Conservation (phyloP, 2,888 invertebrate species). For the Morpho achilles region DNA sequence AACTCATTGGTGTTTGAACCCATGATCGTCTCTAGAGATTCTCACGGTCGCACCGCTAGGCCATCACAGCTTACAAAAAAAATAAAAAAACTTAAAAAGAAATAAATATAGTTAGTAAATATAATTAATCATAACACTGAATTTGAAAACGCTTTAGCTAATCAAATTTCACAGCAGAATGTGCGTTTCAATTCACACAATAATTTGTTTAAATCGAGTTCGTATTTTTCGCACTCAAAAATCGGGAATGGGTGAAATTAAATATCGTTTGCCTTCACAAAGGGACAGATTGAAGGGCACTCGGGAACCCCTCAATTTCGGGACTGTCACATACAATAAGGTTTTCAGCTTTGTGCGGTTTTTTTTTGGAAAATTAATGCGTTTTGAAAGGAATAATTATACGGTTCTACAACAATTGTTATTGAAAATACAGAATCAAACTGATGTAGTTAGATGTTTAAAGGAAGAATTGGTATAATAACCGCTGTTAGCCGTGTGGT, state of each 20-base stretch:
- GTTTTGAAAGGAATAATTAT: slow-evolving; percentile 5
- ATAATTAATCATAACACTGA: too few relatives aligned
- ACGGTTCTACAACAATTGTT: too few relatives aligned
- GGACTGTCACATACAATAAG: slow-evolving; percentile 50
- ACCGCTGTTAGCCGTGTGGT: too few relatives aligned
- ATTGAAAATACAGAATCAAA: too few relatives aligned
- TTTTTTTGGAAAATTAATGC: slow-evolving; percentile 19
- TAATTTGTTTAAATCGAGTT: slow-evolving; percentile 12
- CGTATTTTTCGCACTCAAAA: slow-evolving; percentile 11
- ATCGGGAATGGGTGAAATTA: slow-evolving; percentile 27
- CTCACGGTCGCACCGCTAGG: too few relatives aligned
- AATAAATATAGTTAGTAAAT: too few relatives aligned
- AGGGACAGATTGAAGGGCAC: slow-evolving; percentile 42
- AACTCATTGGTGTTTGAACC: too few relatives aligned
- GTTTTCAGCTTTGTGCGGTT: slow-evolving; percentile 7
- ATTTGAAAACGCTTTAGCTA: not conserved
- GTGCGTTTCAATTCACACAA: not conserved
- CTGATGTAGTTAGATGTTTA: too few relatives aligned
- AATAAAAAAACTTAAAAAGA: too few relatives aligned
- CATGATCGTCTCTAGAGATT: too few relatives aligned
- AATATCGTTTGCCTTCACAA: slow-evolving; percentile 35
- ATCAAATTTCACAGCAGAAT: not conserved
- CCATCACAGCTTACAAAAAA: too few relatives aligned
- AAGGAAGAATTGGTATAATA: too few relatives aligned
- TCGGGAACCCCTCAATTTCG: slow-evolving; percentile 55